A percentile compares a stretch with the other conserved stretches of the same genome.
phyloP scores from a whole-genome alignment of 2,113 vertebrate genomes.

The Micromys minutus region DNA sequence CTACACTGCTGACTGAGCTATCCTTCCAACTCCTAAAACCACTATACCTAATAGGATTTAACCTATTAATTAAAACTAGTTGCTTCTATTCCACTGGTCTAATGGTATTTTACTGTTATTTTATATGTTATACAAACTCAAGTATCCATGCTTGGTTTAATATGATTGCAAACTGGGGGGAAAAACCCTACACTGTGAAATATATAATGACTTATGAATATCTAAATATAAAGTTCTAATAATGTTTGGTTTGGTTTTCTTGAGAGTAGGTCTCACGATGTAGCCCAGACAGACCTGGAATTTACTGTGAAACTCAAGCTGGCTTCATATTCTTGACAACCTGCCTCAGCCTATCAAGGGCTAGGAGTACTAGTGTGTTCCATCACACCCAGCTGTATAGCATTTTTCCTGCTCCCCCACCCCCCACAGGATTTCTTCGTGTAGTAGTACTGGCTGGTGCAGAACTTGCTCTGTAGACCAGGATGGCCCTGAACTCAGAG shows the following conservation, averaged over 20 bases:
- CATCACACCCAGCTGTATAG: background rate
- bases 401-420: background rate
- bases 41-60: constrained; percentile 42
- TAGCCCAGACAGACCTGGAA: background rate
- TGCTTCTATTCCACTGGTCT: background rate
- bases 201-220: background rate
- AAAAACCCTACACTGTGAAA: background rate
- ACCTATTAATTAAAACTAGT: constrained; percentile 42
- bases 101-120: background rate
- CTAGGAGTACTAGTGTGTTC: background rate
- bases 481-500: background rate
- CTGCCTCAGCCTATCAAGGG: background rate
- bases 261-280: background rate
- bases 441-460: background rate
- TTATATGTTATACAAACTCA: background rate
- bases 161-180: background rate
- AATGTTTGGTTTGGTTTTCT: background rate
- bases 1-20: background rate
- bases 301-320: background rate
- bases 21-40: background rate
- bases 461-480: background rate
- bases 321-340: background rate
- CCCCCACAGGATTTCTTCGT: background rate
- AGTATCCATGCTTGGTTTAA: constrained; percentile 35
- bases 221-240: constrained; percentile 18